Base-by-base conservation (phyloP, 2,888 invertebrate species). In the Cepaea hortensis region DNA sequence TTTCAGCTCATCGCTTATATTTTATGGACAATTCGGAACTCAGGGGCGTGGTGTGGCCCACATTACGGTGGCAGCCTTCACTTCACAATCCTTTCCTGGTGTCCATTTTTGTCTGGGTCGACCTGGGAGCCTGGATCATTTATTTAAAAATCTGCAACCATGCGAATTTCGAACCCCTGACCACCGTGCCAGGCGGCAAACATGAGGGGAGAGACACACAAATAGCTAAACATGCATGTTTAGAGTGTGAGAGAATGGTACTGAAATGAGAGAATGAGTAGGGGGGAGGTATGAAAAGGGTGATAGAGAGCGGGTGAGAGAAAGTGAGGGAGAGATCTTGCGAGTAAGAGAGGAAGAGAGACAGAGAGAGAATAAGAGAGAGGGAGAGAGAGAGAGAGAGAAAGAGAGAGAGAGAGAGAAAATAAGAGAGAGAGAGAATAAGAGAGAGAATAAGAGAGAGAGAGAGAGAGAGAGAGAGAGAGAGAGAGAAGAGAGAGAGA, bases 381-480 rank as follows among this genome's bases (percentile, higher is more conserved):
- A 70, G n/a, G 3, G 70, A 70, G 70, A 70, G n/a, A n/a, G n/a
- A n/a, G n/a, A n/a, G 70, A 70, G 70, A 70, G 70, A n/a, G n/a
- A n/a, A 3, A n/a, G 70, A 70, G 70, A 70, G 70, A n/a, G n/a
- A n/a, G n/a, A 70, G 70, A n/a, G n/a, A n/a, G 70, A 70, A 2
- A 70, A 20, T 11, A 70, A 5, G 6, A 65, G 65, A 65, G 9
- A 18, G 18, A 18, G 18, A 65, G 65, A 65, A 18, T 6, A 20
- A 20, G n/a, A n/a, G n/a, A 70, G 20, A 70, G 20, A n/a, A 3
- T 1, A 20, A n/a, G 70, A 70, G 70, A 70, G 70, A 70, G n/a
- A 70, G 70, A 70, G 70, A 70, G n/a, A n/a, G n/a, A n/a, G n/a
- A n/a, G 70, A 70, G 70, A 70, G 70, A n/a, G n/a, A n/a, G n/a